Evolutionary conservation across 1,140 invertebrate species (phyloP).

Genomic region (Bombus sibiricus): DNA sequence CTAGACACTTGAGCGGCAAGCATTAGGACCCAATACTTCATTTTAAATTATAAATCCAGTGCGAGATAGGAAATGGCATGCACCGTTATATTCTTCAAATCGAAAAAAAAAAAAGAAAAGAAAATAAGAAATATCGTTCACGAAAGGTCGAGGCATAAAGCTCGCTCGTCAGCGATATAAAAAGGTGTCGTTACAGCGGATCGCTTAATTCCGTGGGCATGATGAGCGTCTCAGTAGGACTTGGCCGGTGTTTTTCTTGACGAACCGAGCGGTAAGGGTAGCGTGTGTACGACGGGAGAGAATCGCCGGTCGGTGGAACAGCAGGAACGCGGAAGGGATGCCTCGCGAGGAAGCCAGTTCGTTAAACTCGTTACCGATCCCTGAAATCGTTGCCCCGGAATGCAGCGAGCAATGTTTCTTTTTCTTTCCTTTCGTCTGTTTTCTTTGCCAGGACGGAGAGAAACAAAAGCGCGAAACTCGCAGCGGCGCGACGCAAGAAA

Average conservation of each 20-base stretch:
- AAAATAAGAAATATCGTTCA: no score
- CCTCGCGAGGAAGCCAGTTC: conserved; percentile 55
- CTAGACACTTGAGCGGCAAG: no score
- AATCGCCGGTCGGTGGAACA: conserved; percentile 12
- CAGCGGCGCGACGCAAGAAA: neutral
- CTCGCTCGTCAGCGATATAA: conserved; percentile 29
- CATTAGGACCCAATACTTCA: no score
- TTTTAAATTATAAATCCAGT: no score
- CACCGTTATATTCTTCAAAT: no score
- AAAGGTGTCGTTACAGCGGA: conserved; percentile 46
- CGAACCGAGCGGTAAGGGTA: neutral
- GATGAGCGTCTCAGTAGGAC: neutral
- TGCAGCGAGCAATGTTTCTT: conserved; percentile 25
- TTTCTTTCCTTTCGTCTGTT: neutral
- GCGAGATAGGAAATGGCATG: no score
- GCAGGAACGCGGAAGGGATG: conserved; percentile 59
- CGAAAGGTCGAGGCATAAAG: neutral
- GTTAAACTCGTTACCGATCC: conserved; percentile 67
- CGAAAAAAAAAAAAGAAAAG: no score
- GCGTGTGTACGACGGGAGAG: neutral
- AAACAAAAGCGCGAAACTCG: neutral
- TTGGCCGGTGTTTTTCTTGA: conserved; percentile 27
- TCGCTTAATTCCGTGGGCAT: conserved; percentile 48
- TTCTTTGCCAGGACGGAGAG: neutral
- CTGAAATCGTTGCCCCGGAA: conserved; percentile 50